Base-by-base conservation (phyloP, 2,113 vertebrate genomes). In the Aptenodytes patagonicus region DNA sequence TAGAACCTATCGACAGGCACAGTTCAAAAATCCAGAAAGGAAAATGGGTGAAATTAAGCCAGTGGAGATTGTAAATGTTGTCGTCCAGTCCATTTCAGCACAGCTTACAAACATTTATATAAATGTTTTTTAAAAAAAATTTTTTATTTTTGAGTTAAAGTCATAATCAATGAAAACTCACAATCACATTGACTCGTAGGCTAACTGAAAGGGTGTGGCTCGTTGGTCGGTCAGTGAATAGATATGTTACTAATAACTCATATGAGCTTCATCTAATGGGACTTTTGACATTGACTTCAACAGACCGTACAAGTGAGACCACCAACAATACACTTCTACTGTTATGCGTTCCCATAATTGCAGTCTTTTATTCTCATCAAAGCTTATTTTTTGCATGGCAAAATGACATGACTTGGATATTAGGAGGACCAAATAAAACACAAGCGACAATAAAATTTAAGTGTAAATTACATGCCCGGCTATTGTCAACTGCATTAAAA, bases 391-490 rank as follows among this genome's bases (percentile, higher is more conserved):
- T 91, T 72, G 26, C 40, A 66, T 18, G n/a, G 54, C 71, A 83
- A 92, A 92, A 85, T 70, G 75, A 77, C 46, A 75, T 6, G 24
- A 86, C 60, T 94, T 71, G n/a, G 55, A 42, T 84, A 54, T 84
- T 81, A 87, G 61, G 10, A 87, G 38, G 15, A 73, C 75, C 54
- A 84, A 91, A 82, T 51, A 91, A 89, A 86, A 78, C 1, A 2
- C n/a, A 64, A 91, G 31, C 44, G 77, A 90, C 70, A 91, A 90
- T 82, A 94, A 95, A 73, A 83, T 58, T 46, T 86, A 87, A 86
- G 46, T 71, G 46, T 47, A 92, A 85, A 66, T 73, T 73, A 78
- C 44, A 20, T 47, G 64, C 26, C 68, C 44, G 25, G 21, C 20
- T 92, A 52, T 68, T 75, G 51, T 81, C 71, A 93, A 36, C 22